Conservation (phyloP, 2,888 invertebrate genomes). For the Macaria notata region DNA sequence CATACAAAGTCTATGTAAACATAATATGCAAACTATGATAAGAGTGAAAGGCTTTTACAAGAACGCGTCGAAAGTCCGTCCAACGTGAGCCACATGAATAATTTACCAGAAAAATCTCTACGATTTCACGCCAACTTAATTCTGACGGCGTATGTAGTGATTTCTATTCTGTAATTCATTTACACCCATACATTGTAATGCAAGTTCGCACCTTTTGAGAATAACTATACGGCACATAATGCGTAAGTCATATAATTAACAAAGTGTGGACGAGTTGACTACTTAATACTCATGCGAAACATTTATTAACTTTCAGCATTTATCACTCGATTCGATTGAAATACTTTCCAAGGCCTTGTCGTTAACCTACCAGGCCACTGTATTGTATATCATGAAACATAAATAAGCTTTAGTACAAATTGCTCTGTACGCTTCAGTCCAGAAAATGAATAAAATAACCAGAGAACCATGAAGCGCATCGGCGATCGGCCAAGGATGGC, state of each 20-base stretch:
- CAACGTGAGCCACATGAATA: constrained; percentile 79
- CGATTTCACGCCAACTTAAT: constrained; percentile 79
- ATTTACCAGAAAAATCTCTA: constrained; percentile 82
- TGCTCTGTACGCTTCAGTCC: constrained; percentile 27
- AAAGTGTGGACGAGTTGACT: background rate
- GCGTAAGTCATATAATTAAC: constrained; percentile 14
- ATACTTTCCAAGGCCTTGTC: constrained; percentile 49
- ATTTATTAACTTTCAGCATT: background rate
- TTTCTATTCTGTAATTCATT: constrained; percentile 78
- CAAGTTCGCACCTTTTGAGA: constrained; percentile 48
- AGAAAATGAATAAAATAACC: constrained; percentile 15
- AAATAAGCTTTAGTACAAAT: constrained; percentile 27
- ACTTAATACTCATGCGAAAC: background rate
- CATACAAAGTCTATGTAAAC: constrained; percentile 32
- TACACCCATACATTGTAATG: constrained; percentile 62
- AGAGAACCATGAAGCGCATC: constrained; percentile 11
- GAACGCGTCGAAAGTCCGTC: constrained; percentile 75
- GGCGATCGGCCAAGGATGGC: constrained; percentile 9
- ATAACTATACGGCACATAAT: constrained; percentile 36
- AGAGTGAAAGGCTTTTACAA: constrained; percentile 80
- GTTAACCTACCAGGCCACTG: constrained; percentile 45
- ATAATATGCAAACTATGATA: constrained; percentile 57
- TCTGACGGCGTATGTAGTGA: constrained; percentile 68
- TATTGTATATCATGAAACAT: constrained; percentile 35
- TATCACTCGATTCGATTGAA: constrained; percentile 5